A percentile compares a stretch with the other conserved stretches of the same genome.
Conservation (phyloP, 2,888 invertebrate species). For the Chymomyza caudatula region DNA sequence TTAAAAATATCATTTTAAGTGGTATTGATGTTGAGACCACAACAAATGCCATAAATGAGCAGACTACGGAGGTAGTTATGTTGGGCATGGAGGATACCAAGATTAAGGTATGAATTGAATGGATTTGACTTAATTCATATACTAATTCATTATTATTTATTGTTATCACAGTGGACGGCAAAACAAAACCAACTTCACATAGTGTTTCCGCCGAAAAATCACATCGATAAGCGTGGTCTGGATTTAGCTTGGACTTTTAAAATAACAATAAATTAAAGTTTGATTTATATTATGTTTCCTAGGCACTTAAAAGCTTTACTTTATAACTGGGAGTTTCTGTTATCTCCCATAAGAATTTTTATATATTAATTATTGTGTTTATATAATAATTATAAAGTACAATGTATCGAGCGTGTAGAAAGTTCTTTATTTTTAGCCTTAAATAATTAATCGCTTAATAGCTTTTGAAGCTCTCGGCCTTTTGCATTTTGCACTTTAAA, state of each 20-base stretch:
- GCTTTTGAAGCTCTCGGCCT: too few species aligned
- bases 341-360: conserved; percentile 25
- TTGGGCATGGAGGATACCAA: conserved; percentile 79
- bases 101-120: conserved; percentile 48
- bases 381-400: too few species aligned
- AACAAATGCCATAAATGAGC: conserved; percentile 28
- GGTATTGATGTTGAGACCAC: conserved; percentile 50
- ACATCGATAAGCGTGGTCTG: conserved; percentile 72
- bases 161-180: conserved; percentile 64
- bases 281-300: conserved; percentile 12
- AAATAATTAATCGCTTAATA: too few species aligned
- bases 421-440: too few species aligned
- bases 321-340: conserved; percentile 17
- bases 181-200: conserved; percentile 62
- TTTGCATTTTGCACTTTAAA: too few species aligned
- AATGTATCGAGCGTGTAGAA: too few species aligned
- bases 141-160: conserved; percentile 11
- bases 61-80: conserved; percentile 69
- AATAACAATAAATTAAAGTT: conserved; percentile 54
- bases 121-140: not conserved
- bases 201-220: conserved; percentile 74
- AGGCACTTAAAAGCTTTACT: not conserved
- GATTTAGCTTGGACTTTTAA: conserved; percentile 77
- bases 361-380: too few species aligned
- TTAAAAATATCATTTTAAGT: conserved; percentile 43